Evolutionary conservation across 2,797 vertebrate genomes (phyloP), one percentile per base, ranked within the genome.

Genomic region (Graptemys geographica): DNA sequence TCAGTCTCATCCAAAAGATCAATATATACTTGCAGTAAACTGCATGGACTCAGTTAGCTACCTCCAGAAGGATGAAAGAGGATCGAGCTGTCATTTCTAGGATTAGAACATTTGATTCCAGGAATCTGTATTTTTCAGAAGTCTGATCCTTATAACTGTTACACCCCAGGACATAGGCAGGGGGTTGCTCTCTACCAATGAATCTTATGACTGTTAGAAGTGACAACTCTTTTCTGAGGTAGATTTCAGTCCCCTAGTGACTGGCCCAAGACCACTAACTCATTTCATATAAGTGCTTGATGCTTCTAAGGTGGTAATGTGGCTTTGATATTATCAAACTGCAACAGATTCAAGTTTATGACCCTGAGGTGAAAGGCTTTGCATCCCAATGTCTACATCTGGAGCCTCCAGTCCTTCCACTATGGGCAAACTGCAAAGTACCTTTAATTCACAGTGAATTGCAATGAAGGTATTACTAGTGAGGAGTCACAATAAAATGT

Each of bases 381-480:
- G 85, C 88, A 94, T 31, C 37, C 69, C n/a, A 25, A 31, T 31
- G 27, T 13, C 27, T 47, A 47, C 27, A 84, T 82, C 44, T 53
- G 93, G 51, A 78, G 13, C 8, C 84, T 44, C 33, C 57, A 81
- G 72, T 69, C 80, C 80, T 93, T 65, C 0, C 31, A 87, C 56
- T 95, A 92, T 90, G 81, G 92, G 84, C 21, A 93, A 94, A 93
- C 28, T 15, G 57, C 92, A 96, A 89, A 95, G 86, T 94, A 87
- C 27, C 19, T 72, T 72, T 59, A 5, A n/a, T 91, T 90, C 53
- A 52, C 65, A 85, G 90, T 49, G 4, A 95, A 90, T 85, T 95
- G 86, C 91, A 91, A 52, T 65, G 51, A 91, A 95, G 81, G 94
- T 74, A 76, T 79, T 93, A 90, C 88, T 84, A 89, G 82, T 16